These are phyloP conservation scores for Nephrotoma flavescens DNA, from an alignment of 2,888 invertebrate species.

Conservation along the genomic window DNA sequence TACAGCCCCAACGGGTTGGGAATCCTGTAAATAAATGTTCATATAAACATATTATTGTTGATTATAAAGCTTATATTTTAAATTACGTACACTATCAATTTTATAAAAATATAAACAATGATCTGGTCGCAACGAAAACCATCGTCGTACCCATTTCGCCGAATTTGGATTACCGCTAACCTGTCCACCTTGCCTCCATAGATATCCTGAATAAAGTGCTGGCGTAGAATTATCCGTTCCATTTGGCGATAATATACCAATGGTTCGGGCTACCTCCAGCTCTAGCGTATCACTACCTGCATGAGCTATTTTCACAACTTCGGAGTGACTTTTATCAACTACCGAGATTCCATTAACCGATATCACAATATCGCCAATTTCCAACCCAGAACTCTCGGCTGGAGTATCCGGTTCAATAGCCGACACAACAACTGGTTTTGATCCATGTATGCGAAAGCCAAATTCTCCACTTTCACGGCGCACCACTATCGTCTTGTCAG, in stretches of 20 bases:
- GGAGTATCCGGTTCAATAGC: conserved; percentile 90
- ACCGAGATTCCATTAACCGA: conserved; percentile 84
- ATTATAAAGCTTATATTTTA: background rate
- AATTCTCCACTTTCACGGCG: conserved; percentile 77
- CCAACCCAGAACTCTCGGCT: conserved; percentile 79
- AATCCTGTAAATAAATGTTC: conserved; percentile 41
- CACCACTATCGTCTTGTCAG: conserved; percentile 75
- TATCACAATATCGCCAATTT: conserved; percentile 88
- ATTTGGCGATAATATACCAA: conserved; percentile 57
- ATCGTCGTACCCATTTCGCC: conserved; percentile 69
- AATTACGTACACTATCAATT: conserved; percentile 62
- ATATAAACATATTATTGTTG: background rate
- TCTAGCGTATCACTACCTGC: conserved; percentile 74
- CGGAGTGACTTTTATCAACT: conserved; percentile 82
- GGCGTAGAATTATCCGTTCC: conserved; percentile 44
- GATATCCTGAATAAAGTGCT: conserved; percentile 56
- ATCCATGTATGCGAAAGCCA: conserved; percentile 89
- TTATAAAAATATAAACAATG: conserved; percentile 93
- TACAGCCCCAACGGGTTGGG: conserved; percentile 78
- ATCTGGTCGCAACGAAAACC: conserved; percentile 82
- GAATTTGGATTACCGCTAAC: conserved; percentile 38
- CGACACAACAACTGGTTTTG: conserved; percentile 90
- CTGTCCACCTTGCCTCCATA: conserved; percentile 56
- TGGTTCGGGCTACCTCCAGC: conserved; percentile 72
- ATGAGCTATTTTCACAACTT: conserved; percentile 84